Percentiles rank a stretch among this genome's conserved stretches.
Evolutionary conservation across 2,113 vertebrate genomes (phyloP).

Genomic region (Sander vitreus): DNA sequence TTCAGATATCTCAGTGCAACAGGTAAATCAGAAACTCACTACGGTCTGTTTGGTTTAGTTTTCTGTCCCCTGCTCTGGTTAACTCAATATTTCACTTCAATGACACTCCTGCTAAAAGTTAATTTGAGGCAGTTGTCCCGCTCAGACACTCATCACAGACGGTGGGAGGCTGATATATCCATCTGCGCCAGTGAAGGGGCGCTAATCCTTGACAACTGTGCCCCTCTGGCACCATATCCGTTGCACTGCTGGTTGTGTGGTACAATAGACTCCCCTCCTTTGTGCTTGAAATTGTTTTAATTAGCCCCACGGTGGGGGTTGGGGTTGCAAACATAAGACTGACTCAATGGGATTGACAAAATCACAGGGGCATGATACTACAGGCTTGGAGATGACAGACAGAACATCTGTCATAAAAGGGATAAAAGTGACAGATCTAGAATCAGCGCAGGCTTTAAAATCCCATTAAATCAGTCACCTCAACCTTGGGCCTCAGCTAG

Average conservation of each 20-base stretch:
- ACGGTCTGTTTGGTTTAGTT: not conserved
- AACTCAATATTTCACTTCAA: not conserved
- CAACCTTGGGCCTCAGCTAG: not conserved
- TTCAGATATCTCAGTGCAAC: conserved; percentile 23
- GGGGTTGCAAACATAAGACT: conserved; percentile 52
- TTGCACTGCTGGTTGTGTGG: conserved; percentile 86
- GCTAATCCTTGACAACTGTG: conserved; percentile 81
- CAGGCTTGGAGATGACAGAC: conserved; percentile 40
- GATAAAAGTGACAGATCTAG: not conserved
- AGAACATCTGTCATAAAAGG: not conserved
- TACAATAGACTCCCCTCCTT: conserved; percentile 87
- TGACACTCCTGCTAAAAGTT: conserved; percentile 10
- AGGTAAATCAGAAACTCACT: conserved; percentile 37
- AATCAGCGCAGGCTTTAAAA: not conserved
- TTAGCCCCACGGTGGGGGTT: conserved; percentile 88
- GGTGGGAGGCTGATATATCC: conserved; percentile 65
- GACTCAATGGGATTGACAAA: conserved; percentile 59
- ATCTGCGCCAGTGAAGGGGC: conserved; percentile 57
- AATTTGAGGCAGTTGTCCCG: conserved; percentile 40
- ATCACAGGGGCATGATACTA: conserved; percentile 61
- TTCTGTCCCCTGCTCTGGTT: not conserved
- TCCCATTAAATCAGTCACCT: not conserved
- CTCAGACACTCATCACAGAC: conserved; percentile 42
- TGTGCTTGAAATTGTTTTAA: conserved; percentile 96
- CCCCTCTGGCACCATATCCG: conserved; percentile 86